Base-by-base conservation (phyloP, 1,140 invertebrate species). In the Solenopsis invicta region DNA sequence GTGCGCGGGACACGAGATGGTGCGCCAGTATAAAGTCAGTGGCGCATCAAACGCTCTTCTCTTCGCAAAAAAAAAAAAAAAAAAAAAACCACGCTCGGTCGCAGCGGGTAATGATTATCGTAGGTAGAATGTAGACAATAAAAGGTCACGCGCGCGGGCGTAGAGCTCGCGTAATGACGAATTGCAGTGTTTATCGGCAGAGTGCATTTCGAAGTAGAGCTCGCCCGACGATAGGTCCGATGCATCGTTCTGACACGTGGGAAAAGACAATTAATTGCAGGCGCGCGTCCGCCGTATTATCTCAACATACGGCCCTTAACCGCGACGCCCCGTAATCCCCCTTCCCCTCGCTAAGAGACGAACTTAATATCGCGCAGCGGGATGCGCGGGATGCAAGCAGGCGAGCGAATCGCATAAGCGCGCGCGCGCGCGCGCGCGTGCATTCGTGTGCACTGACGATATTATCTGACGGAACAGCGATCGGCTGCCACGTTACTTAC, bases 131-230 rank as follows among this genome's bases (percentile, higher is more conserved):
- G 9, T 54, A 37, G 48, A 71, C 62, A 72, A 85, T 69, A 72
- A 85, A 77, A 12, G 34, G 2, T 16, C 6, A 2, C 21, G 45
- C 48, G 45, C 29, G 59, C 67, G 59, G 50, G 62, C 37, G 71
- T 56, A 24, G 69, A 67, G 37, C 48, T 3, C 54, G 78, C 52
- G 24, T 86, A 69, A 80, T 74, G 87, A 86, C 84, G 74, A 74
- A 88, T 74, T 74, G 67, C 75, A 24, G 5, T 21, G 61, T 87
- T 85, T 87, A 87, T 87, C 86, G 72, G 54, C 52, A 48, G 74
- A 88, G 84, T 80, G 87, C 84, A 88, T 86, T 88, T 86, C 84
- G 72, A 71, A 86, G 84, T 86, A 59, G 84, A 54, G 24, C 29
- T 54, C 67, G 12, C 12, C n/a, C 37, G 52, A 61, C 56, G 87